A percentile compares a stretch with the other conserved stretches of the same genome.
Evolutionary conservation across 1,140 invertebrate genomes (phyloP).

Genomic region (Lasioglossum albipes): DNA sequence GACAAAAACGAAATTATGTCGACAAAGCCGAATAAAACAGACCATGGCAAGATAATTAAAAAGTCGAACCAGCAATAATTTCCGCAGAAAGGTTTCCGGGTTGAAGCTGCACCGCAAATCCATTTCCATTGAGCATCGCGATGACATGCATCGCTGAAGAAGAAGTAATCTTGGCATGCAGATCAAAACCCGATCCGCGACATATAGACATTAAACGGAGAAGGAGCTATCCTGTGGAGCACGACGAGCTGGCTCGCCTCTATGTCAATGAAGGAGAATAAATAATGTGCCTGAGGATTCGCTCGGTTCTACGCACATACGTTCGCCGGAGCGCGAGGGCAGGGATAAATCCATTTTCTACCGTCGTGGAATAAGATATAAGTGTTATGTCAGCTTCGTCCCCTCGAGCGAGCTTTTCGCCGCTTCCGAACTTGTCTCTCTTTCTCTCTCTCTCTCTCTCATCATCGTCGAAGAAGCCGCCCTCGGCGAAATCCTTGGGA

Average conservation of each 20-base stretch:
- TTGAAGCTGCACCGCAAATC: background rate
- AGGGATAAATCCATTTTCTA: constrained; percentile 76
- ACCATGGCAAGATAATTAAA: no score
- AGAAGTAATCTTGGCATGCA: background rate
- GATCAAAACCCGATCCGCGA: constrained; percentile 8
- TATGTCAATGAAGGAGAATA: constrained; percentile 69
- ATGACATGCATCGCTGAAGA: no score
- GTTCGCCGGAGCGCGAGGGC: constrained; percentile 46
- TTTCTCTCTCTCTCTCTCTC: background rate
- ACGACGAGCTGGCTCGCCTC: constrained; percentile 1
- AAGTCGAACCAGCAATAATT: background rate
- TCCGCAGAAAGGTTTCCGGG: background rate
- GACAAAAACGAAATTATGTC: no score
- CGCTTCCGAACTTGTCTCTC: constrained; percentile 14
- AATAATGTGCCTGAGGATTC: constrained; percentile 66
- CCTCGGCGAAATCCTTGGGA: constrained; percentile 13
- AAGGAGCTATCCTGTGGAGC: background rate
- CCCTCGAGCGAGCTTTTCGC: constrained; percentile 43
- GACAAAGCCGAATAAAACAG: no score
- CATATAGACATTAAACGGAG: background rate
- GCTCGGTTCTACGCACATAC: constrained; percentile 40
- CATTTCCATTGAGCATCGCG: background rate
- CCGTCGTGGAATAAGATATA: constrained; percentile 72
- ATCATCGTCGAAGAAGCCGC: constrained; percentile 15
- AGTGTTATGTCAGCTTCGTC: constrained; percentile 61